These are phyloP conservation scores for Prosapia bicincta DNA, from an alignment of 2,888 invertebrate species.

Conservation along the genomic window DNA sequence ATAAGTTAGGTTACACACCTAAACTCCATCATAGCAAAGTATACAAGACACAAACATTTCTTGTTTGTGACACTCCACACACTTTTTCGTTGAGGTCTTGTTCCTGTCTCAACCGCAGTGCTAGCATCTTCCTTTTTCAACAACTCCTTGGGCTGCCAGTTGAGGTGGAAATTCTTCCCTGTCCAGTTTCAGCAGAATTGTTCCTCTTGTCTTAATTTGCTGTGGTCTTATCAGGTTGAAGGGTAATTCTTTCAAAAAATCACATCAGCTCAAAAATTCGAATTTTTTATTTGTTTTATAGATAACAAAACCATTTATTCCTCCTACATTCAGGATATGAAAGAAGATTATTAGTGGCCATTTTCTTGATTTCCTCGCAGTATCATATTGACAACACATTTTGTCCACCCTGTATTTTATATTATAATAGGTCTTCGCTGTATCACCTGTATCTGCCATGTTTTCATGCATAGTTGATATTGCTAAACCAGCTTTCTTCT, in stretches of 20 bases:
- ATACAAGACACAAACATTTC: too few species aligned
- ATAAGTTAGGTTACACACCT: too few species aligned
- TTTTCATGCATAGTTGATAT: too few species aligned
- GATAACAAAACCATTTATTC: too few species aligned
- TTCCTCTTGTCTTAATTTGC: too few species aligned
- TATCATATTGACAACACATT: not conserved
- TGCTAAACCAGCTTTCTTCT: too few species aligned
- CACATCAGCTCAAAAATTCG: too few species aligned
- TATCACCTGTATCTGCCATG: not conserved
- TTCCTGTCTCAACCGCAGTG: not conserved
- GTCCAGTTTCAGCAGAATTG: not conserved
- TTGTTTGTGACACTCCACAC: not conserved
- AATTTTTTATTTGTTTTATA: too few species aligned
- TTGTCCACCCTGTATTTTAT: not conserved
- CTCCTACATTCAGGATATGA: not conserved
- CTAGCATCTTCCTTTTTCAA: not conserved
- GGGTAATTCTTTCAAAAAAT: too few species aligned
- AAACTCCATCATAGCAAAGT: too few species aligned
- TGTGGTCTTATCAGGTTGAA: too few species aligned
- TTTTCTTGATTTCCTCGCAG: not conserved
- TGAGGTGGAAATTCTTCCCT: not conserved
- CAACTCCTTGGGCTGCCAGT: not conserved
- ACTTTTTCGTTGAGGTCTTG: not conserved
- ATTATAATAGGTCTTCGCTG: not conserved
- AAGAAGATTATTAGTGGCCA: not conserved